These are phyloP conservation scores for Channallabes apus DNA, from an alignment of 2,797 vertebrate species.

Conservation along the genomic window DNA sequence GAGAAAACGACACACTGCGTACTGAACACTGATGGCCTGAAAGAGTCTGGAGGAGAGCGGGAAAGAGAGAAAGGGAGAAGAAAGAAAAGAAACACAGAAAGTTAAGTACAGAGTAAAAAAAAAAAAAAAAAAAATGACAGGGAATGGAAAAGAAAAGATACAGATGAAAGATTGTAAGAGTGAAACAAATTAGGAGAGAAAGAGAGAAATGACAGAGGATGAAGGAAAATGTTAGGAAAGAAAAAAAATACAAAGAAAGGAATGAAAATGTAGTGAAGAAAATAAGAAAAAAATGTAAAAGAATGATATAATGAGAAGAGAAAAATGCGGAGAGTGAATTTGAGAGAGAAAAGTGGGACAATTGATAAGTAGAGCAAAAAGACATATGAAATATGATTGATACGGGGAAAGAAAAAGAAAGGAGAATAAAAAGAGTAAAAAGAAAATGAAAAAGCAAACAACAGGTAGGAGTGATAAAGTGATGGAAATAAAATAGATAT, in stretches of 20 bases:
- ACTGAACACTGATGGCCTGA: conserved; percentile 73
- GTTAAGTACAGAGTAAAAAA: neutral
- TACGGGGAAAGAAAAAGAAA: neutral
- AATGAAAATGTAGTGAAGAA: no score
- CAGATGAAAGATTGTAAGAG: neutral
- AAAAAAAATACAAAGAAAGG: neutral
- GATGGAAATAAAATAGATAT: neutral
- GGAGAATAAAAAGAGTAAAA: neutral
- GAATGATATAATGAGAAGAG: neutral
- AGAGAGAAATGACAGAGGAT: neutral
- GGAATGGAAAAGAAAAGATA: neutral
- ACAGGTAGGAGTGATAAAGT: neutral
- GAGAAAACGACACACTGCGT: conserved; percentile 76
- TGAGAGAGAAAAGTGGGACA: neutral
- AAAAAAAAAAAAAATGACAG: no score
- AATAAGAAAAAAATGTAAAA: neutral
- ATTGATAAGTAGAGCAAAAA: neutral
- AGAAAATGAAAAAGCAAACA: neutral
- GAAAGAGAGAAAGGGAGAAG: neutral
- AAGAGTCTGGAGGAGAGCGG: conserved; percentile 67
- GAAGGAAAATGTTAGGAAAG: neutral
- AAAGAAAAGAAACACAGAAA: no score
- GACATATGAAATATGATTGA: neutral
- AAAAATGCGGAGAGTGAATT: neutral
- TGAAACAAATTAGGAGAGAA: neutral